Percentiles rank a stretch among this genome's conserved stretches.
Evolutionary conservation across 92 coral and sea anemone species (phyloP).

Genomic region (Zoanthus sociatus): DNA sequence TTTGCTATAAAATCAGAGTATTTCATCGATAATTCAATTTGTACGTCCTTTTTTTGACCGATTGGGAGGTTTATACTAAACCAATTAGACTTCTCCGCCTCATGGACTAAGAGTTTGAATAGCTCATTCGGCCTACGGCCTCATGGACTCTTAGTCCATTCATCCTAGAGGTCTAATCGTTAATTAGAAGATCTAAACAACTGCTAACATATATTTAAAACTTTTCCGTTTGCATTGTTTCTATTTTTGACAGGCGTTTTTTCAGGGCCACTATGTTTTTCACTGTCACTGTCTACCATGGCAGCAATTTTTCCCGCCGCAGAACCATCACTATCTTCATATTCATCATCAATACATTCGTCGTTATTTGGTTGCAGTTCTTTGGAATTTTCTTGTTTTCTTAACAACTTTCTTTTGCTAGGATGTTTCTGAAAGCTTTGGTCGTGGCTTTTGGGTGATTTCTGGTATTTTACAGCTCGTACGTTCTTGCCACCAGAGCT

Average conservation of each 20-base stretch:
- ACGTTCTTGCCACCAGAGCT: constrained; percentile 48
- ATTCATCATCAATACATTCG: constrained; percentile 37
- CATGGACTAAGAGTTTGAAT: too few relatives aligned
- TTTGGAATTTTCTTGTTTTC: constrained; percentile 46
- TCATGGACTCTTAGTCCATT: too few relatives aligned
- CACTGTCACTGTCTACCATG: not conserved
- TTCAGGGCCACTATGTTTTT: constrained; percentile 27
- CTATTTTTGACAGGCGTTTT: constrained; percentile 46
- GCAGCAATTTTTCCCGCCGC: constrained; percentile 59
- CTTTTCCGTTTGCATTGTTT: constrained; percentile 53
- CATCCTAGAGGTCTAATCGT: too few relatives aligned
- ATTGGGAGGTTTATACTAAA: too few relatives aligned
- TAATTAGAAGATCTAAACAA: not conserved
- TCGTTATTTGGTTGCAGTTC: constrained; percentile 21
- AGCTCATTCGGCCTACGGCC: too few relatives aligned
- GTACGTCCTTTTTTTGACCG: too few relatives aligned
- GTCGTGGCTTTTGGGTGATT: constrained; percentile 74
- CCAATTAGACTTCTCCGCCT: too few relatives aligned
- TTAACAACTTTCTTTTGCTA: constrained; percentile 58
- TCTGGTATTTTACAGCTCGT: constrained; percentile 68
- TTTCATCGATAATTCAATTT: too few relatives aligned
- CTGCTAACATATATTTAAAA: constrained; percentile 47
- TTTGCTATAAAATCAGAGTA: too few relatives aligned
- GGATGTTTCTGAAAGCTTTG: constrained; percentile 44
- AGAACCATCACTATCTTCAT: constrained; percentile 70